Conservation (phyloP, 2,888 invertebrate species). For the Drosophila prostipennis region DNA sequence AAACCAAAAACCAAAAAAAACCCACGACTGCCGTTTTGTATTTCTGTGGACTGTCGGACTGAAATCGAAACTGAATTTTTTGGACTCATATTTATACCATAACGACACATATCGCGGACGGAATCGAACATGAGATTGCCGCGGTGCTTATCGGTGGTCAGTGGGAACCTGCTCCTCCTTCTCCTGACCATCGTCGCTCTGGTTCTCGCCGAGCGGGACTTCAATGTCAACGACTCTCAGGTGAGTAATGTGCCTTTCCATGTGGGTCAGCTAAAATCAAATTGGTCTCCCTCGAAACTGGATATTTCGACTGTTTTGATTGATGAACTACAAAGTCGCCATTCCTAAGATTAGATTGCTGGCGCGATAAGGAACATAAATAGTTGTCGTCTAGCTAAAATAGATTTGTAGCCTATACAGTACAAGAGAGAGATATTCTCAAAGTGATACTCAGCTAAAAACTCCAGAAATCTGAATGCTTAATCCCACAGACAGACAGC, state of each 20-base stretch:
- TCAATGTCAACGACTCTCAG: constrained; percentile 83
- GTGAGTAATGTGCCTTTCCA: constrained; percentile 60
- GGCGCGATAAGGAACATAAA: constrained; percentile 11
- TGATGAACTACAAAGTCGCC: constrained; percentile 59
- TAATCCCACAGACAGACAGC: no score
- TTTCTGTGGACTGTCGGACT: constrained; percentile 13
- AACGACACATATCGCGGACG: constrained; percentile 39
- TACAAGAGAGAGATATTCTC: no score
- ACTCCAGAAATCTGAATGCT: no score
- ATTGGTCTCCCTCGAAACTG: constrained; percentile 24
- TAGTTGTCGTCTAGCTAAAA: background rate
- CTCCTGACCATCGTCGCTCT: constrained; percentile 37
- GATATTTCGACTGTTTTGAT: constrained; percentile 73
- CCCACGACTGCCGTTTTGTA: constrained; percentile 31
- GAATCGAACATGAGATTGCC: constrained; percentile 48
- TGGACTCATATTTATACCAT: constrained; percentile 32
- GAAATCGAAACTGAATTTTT: constrained; percentile 52
- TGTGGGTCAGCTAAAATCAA: background rate
- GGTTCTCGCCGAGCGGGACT: constrained; percentile 80
- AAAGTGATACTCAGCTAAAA: no score
- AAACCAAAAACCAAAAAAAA: constrained; percentile 9
- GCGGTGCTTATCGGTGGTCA: constrained; percentile 54
- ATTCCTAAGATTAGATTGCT: constrained; percentile 31
- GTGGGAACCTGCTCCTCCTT: constrained; percentile 42
- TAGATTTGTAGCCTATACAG: background rate